phyloP scores from a whole-genome alignment of 2,797 vertebrate species.

The Myioborus miniatus region DNA sequence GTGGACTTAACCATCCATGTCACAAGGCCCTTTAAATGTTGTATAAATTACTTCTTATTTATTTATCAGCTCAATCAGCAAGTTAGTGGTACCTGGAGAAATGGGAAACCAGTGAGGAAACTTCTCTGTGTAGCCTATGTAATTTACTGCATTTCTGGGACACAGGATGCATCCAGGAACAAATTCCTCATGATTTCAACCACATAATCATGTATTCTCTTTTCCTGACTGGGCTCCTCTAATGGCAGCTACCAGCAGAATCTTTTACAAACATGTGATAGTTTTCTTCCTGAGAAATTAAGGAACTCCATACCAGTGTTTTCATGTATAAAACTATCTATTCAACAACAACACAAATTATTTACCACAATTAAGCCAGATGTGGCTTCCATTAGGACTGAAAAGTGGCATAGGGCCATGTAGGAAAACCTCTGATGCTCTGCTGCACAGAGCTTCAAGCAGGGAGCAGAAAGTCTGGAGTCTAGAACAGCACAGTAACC shows the following conservation, averaged over 20 bases:
- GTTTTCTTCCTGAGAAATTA: not conserved
- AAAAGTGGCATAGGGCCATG: not conserved
- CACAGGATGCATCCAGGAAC: not conserved
- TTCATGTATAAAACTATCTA: not conserved
- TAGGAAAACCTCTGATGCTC: not conserved
- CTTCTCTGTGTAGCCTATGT: not conserved
- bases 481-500: not conserved
- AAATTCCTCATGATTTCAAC: not conserved
- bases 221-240: not conserved
- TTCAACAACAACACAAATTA: not conserved
- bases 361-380: not conserved
- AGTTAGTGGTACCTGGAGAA: not conserved
- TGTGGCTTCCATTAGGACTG: not conserved
- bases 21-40: not conserved
- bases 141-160: not conserved
- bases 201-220: rapidly evolving
- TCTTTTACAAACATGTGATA: not conserved
- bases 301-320: not conserved
- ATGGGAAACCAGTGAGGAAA: not conserved
- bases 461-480: not conserved
- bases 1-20: not conserved
- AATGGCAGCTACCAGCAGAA: not conserved
- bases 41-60: not conserved
- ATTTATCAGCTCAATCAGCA: not conserved
- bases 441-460: not conserved